Evolutionary conservation across 2,797 vertebrate species (phyloP).

Genomic region (Threskiornis aethiopicus): DNA sequence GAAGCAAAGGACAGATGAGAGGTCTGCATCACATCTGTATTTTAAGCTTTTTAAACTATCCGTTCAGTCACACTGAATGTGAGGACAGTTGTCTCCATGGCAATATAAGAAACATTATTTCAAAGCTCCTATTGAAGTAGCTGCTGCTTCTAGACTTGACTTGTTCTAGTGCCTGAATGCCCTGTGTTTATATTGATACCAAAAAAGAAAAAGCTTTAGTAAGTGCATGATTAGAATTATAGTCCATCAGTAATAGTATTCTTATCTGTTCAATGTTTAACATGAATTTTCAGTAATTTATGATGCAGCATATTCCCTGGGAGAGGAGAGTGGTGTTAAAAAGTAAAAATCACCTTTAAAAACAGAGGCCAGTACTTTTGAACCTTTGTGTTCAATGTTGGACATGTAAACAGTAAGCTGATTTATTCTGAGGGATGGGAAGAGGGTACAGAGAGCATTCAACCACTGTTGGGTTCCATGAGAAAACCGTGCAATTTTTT

Average conservation of each 20-base stretch:
- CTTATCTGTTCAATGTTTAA: neutral
- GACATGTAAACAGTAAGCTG: neutral
- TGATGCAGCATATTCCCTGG: neutral
- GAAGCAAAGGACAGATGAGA: neutral
- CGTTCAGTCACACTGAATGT: fast-evolving
- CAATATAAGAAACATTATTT: neutral
- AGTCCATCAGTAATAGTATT: neutral
- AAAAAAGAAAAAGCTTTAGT: neutral
- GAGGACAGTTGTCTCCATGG: neutral
- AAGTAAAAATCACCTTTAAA: neutral
- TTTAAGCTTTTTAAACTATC: neutral
- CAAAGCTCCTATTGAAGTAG: neutral
- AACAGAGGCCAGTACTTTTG: neutral
- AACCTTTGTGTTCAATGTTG: neutral
- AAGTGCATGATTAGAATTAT: neutral
- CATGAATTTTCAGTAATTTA: neutral
- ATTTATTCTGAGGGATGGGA: neutral
- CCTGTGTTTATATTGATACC: neutral
- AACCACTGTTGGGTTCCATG: neutral
- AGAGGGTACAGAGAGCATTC: neutral
- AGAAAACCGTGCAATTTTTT: neutral
- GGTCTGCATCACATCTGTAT: neutral
- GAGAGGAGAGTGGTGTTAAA: neutral
- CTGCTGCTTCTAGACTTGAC: neutral
- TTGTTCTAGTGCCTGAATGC: neutral